Evolutionary conservation across 2,797 vertebrate genomes (phyloP).

Genomic region (Odontamblyopus rebecca): DNA sequence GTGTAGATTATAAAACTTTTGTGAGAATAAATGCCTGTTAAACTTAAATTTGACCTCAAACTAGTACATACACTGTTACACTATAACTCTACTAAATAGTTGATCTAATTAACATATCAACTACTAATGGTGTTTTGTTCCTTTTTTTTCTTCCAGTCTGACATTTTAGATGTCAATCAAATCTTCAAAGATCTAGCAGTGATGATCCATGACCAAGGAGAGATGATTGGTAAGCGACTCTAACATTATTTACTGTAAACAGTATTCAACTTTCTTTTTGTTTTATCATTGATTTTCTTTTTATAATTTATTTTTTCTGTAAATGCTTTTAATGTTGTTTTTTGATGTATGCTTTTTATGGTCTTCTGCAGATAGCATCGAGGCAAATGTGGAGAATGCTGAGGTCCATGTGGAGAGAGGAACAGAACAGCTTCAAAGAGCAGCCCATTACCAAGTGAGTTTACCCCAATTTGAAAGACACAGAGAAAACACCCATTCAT

Average conservation of each 20-base stretch:
- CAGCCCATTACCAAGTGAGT: slow-evolving; percentile 89
- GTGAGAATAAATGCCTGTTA: background rate
- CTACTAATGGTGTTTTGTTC: background rate
- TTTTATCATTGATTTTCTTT: background rate
- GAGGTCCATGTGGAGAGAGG: slow-evolving; percentile 94
- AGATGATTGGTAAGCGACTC: slow-evolving; percentile 89
- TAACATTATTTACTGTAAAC: background rate
- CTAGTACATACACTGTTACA: too few species aligned
- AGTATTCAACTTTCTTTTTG: background rate
- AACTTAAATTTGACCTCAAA: background rate
- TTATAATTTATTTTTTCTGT: background rate
- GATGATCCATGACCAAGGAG: slow-evolving; percentile 98
- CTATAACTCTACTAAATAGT: too few species aligned
- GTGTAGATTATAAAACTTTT: background rate
- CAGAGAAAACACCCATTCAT: background rate
- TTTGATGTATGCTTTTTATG: background rate
- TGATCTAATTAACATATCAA: too few species aligned
- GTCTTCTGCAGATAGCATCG: slow-evolving; percentile 88
- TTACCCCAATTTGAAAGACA: background rate
- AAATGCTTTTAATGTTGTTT: background rate
- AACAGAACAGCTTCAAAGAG: slow-evolving; percentile 89
- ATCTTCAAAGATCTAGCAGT: slow-evolving; percentile 98
- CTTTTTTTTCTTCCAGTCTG: slow-evolving; percentile 79
- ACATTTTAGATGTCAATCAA: slow-evolving; percentile 97
- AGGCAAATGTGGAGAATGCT: slow-evolving; percentile 95